Evolutionary conservation across 1,140 invertebrate genomes (phyloP), one percentile per base, ranked within the genome.

Genomic region (Cherax quadricarinatus): DNA sequence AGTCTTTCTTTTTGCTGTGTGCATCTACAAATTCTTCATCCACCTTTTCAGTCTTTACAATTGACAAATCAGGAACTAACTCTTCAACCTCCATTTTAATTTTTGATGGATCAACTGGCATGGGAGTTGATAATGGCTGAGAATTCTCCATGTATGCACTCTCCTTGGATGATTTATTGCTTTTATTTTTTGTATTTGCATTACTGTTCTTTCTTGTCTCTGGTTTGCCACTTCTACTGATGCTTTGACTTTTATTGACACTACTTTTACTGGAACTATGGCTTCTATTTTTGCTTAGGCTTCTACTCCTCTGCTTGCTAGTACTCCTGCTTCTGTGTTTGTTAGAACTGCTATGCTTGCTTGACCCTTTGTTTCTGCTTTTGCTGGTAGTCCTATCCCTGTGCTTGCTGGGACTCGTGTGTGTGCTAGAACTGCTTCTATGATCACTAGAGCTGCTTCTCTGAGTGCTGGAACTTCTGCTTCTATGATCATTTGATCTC

Each of bases 21-120:
- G 57, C 10, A 60, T 10, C 24, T 49, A 78, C 21, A 30, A 18
- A 14, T 62, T 81, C n/a, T 12, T 70, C 60, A 21, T 84, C 81
- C 16, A 66, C 57, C 30, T 91, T 91, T 62, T 91, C 89, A 62
- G 70, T 87, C 62, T 91, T 91, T 9, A 91, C 89, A 24, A 66
- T 80, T 62, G 89, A 91, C 30, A 91, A 30, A 70, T 91, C 84
- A 80, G 70, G 60, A 24, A 60, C 41, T 57, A 84, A 66, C 9
- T 16, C 60, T n/a, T 92, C 80, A 41, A 87, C 87, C 62, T 92
- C 86, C n/a, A 62, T 51, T 88, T 92, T 92, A 53, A 91, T 91
- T 66, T 86, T 86, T 49, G 84, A 86, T 6, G 84, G 84, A 51
- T 91, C 89, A 7, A 91, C 53, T 30, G 89, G 89, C 89, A 91